Evolutionary conservation across 2,888 invertebrate species (phyloP).

Genomic region (Apotomis turbidana): DNA sequence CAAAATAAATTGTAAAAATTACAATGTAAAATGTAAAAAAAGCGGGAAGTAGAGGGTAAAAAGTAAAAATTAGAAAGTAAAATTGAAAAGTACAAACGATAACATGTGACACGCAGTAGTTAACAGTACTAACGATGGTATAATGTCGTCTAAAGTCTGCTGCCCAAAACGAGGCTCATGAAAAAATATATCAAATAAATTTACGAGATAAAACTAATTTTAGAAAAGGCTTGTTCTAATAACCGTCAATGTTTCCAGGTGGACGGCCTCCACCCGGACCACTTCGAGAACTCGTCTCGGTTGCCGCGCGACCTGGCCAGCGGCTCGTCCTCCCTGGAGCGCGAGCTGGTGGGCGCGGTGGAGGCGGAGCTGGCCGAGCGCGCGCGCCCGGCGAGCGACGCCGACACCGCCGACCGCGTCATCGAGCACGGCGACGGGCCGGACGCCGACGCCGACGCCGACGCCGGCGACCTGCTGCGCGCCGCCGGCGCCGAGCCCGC

Average conservation of each 20-base stretch:
- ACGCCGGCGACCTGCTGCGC: too few species aligned
- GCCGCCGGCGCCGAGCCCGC: conserved; percentile 46
- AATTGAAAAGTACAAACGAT: too few species aligned
- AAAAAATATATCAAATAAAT: too few species aligned
- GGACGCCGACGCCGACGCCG: background rate
- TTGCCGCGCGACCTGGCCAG: conserved; percentile 65
- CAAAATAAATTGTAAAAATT: too few species aligned
- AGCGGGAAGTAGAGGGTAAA: too few species aligned
- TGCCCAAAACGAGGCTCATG: too few species aligned
- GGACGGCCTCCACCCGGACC: conserved; percentile 69
- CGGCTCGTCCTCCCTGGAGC: conserved; percentile 73
- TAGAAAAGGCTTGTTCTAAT: background rate
- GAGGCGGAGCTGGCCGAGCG: conserved; percentile 36
- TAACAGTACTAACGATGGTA: too few species aligned
- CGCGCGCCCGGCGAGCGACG: background rate
- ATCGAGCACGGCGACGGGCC: conserved; percentile 29
- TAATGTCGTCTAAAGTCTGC: too few species aligned
- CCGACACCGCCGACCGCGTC: conserved; percentile 3
- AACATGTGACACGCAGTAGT: too few species aligned
- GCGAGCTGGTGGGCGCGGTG: conserved; percentile 61
- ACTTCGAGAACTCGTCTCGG: conserved; percentile 61
- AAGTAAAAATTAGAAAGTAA: too few species aligned
- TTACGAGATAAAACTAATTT: too few species aligned
- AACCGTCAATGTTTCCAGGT: conserved; percentile 54
- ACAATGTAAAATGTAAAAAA: too few species aligned